Evolutionary conservation across 2,113 vertebrate species (phyloP).

Genomic region (Alectura lathami): DNA sequence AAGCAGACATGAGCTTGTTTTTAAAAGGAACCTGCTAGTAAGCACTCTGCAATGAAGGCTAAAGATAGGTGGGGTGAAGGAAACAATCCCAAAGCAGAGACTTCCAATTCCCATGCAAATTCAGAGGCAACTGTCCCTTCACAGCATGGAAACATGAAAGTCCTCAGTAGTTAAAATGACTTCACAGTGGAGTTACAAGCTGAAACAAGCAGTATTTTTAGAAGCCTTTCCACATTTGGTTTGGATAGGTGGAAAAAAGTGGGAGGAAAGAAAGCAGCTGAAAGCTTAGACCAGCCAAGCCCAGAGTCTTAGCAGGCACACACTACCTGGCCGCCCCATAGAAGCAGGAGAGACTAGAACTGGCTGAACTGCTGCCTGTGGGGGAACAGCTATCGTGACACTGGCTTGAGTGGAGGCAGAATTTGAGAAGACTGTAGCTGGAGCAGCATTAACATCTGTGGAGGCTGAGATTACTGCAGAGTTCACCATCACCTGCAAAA

Average conservation of each 20-base stretch:
- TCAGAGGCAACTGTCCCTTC: background rate
- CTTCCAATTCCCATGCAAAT: background rate
- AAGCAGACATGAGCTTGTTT: background rate
- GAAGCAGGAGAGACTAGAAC: slow-evolving; percentile 71
- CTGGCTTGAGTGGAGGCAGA: slow-evolving; percentile 74
- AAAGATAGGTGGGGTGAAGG: background rate
- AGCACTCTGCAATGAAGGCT: background rate
- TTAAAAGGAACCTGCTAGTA: background rate
- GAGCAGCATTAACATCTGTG: slow-evolving; percentile 74
- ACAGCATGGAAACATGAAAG: background rate
- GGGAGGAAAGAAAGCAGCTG: background rate
- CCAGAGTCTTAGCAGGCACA: background rate
- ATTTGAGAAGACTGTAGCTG: slow-evolving; percentile 78
- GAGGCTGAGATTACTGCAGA: slow-evolving; percentile 79
- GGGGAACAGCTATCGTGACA: slow-evolving; percentile 72
- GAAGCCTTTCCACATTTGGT: background rate
- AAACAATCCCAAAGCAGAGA: background rate
- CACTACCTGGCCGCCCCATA: slow-evolving; percentile 79
- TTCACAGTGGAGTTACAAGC: background rate
- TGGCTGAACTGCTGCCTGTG: slow-evolving; percentile 73
- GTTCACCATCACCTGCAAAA: slow-evolving; percentile 83
- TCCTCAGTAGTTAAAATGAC: background rate
- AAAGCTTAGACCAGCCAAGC: background rate
- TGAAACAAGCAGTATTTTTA: background rate
- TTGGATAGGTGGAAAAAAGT: background rate